These are phyloP conservation scores for Cataglyphis altisquamis DNA, from an alignment of 2,888 invertebrate genomes.

Conservation along the genomic window DNA sequence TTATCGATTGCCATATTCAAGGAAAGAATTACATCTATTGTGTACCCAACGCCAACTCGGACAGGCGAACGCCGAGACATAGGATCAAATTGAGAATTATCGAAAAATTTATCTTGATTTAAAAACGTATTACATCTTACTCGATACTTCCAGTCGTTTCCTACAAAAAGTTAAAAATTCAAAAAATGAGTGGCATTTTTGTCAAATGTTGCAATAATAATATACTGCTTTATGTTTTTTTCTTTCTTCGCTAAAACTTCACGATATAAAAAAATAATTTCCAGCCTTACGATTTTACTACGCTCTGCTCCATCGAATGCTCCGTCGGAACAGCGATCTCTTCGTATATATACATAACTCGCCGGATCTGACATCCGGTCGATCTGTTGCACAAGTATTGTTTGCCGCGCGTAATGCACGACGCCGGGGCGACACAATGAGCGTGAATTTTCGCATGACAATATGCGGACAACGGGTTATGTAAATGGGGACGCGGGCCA, in stretches of 20 bases:
- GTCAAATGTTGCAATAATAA: neutral
- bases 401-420: constrained; percentile 46
- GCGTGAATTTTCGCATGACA: constrained; percentile 67
- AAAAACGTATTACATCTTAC: neutral
- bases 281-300: too few relatives aligned
- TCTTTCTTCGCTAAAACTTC: neutral
- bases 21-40: constrained; percentile 44
- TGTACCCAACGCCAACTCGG: neutral
- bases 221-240: neutral
- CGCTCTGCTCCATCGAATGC: neutral
- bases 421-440: constrained; percentile 47
- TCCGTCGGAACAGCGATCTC: constrained; percentile 23
- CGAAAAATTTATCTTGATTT: neutral
- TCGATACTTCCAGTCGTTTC: neutral
- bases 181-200: neutral
- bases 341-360: neutral
- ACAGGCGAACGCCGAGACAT: neutral
- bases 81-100: constrained; percentile 1
- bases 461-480: constrained; percentile 68
- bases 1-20: constrained; percentile 38
- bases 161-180: neutral
- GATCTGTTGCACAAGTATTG: constrained; percentile 55
- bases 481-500: constrained; percentile 62
- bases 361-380: constrained; percentile 40
- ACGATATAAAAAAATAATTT: neutral